phyloP scores from a whole-genome alignment of 2,888 invertebrate species.

The Bhutanitis thaidina region DNA sequence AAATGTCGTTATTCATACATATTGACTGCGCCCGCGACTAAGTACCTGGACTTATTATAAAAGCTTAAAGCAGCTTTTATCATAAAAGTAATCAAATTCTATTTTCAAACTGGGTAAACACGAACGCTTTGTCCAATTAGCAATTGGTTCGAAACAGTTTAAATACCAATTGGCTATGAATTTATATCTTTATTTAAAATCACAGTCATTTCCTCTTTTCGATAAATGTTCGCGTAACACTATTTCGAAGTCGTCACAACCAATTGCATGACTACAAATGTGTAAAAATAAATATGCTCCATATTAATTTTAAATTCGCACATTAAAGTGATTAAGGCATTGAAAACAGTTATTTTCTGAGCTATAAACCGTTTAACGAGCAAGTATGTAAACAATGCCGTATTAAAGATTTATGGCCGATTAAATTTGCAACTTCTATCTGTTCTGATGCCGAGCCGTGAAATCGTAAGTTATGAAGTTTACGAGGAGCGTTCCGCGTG shows the following conservation, averaged over 20 bases:
- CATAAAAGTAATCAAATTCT: constrained; percentile 36
- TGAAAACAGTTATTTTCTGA: constrained; percentile 21
- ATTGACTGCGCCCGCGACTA: background rate
- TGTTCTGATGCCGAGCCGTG: constrained; percentile 23
- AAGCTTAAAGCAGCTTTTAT: constrained; percentile 8
- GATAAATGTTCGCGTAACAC: constrained; percentile 21
- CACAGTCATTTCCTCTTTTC: constrained; percentile 29
- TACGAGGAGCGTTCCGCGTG: constrained; percentile 7
- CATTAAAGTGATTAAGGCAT: constrained; percentile 18
- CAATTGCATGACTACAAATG: background rate
- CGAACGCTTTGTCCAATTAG: constrained; percentile 44
- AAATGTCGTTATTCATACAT: constrained; percentile 11
- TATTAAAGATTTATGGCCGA: constrained; percentile 44
- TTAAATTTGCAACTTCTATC: constrained; percentile 43
- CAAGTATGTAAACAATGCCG: constrained; percentile 43
- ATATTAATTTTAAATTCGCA: constrained; percentile 7
- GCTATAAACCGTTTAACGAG: constrained; percentile 27
- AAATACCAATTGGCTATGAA: constrained; percentile 27
- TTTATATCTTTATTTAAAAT: constrained; percentile 29
- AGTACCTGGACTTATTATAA: background rate
- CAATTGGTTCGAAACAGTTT: constrained; percentile 35
- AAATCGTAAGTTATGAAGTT: constrained; percentile 18
- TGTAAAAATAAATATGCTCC: constrained; percentile 11
- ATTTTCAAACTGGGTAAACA: constrained; percentile 37
- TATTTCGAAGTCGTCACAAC: constrained; percentile 23